Conservation (phyloP, 2,113 vertebrate species). For the Phycodurus eques region DNA sequence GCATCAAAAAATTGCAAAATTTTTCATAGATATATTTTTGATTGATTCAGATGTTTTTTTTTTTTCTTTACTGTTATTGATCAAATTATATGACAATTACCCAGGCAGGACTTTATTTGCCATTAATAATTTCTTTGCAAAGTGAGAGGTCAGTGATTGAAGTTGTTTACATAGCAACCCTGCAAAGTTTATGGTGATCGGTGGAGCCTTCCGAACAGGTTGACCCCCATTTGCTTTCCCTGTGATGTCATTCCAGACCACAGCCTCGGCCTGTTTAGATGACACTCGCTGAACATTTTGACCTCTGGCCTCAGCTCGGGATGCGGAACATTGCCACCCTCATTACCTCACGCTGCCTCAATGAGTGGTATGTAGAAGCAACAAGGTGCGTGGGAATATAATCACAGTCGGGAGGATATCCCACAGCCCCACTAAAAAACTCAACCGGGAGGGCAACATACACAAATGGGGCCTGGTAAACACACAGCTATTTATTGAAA, state of each 20-base stretch:
- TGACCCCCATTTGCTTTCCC: slow-evolving; percentile 17
- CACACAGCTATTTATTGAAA: background rate
- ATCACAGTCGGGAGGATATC: slow-evolving; percentile 2
- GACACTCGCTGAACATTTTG: slow-evolving; percentile 27
- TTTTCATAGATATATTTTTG: too few species aligned
- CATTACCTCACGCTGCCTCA: slow-evolving; percentile 76
- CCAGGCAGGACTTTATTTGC: too few species aligned
- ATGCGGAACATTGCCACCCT: slow-evolving; percentile 49
- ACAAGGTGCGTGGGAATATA: slow-evolving; percentile 54
- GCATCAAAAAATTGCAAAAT: too few species aligned
- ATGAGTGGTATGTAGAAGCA: slow-evolving; percentile 58
- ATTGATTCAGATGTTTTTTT: too few species aligned
- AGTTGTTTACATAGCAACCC: slow-evolving; percentile 70
- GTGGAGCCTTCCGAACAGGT: slow-evolving; percentile 7
- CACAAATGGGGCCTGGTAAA: background rate
- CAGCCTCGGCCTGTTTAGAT: slow-evolving; percentile 56
- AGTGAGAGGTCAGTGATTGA: slow-evolving; percentile 62
- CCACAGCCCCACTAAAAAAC: background rate
- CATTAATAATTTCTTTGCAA: background rate
- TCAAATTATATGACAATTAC: too few species aligned
- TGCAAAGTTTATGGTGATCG: slow-evolving; percentile 49
- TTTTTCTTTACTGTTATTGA: too few species aligned
- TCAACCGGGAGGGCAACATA: background rate
- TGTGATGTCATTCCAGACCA: slow-evolving; percentile 42
- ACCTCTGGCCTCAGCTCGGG: slow-evolving; percentile 65